A percentile compares a stretch with the other conserved stretches of the same genome.
These are phyloP conservation scores for Theropithecus gelada DNA, from an alignment of 2,113 vertebrate genomes.

Conservation along the genomic window DNA sequence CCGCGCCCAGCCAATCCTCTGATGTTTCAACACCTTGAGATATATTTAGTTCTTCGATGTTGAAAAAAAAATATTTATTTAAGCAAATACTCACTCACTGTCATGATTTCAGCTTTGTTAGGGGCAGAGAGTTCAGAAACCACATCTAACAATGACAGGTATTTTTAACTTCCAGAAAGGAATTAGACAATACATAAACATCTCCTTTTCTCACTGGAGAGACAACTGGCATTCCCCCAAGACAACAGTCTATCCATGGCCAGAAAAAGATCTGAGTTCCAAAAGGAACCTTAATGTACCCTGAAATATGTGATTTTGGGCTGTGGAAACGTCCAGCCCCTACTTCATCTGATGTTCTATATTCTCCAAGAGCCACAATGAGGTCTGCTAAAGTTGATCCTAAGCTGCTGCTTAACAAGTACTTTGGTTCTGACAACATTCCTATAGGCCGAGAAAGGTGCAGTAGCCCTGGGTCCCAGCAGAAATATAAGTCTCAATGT, in stretches of 20 bases:
- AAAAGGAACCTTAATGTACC: background rate
- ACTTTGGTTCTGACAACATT: background rate
- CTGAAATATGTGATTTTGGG: background rate
- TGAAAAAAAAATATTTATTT: slow-evolving; percentile 37
- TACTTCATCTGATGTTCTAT: background rate
- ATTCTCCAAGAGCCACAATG: background rate
- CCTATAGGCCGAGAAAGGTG: background rate
- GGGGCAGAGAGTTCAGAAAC: background rate
- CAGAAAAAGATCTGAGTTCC: background rate
- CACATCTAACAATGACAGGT: background rate
- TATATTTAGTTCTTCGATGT: background rate
- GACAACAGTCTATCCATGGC: background rate
- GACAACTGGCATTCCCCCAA: background rate
- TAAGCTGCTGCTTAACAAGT: background rate
- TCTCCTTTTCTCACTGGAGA: background rate
- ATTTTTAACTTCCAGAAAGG: background rate
- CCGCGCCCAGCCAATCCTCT: background rate
- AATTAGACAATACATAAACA: background rate
- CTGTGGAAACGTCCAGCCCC: background rate
- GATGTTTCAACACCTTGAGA: background rate
- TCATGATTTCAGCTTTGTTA: slow-evolving; percentile 10
- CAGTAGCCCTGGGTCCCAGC: background rate
- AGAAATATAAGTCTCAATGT: background rate
- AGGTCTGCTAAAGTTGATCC: background rate
- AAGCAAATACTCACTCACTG: slow-evolving; percentile 1